Percentiles rank a stretch among this genome's conserved stretches.
Evolutionary conservation across 2,888 invertebrate species (phyloP).

Genomic region (Drosophila recens): DNA sequence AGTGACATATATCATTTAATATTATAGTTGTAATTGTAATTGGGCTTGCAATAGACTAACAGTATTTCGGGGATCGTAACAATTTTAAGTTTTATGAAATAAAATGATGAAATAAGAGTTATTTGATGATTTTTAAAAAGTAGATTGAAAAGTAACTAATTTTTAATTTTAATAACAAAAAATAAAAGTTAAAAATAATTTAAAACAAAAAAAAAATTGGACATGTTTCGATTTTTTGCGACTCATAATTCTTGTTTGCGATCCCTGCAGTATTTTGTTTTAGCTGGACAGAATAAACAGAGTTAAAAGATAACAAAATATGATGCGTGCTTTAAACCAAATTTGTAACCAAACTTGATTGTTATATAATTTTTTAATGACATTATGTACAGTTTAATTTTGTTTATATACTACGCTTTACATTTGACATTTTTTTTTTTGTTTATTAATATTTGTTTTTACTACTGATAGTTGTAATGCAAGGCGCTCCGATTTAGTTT

Average conservation of each 20-base stretch:
- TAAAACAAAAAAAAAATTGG: too few species aligned
- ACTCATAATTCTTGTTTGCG: too few species aligned
- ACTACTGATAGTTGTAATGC: conserved; percentile 41
- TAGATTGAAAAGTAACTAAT: too few species aligned
- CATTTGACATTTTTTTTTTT: conserved; percentile 52
- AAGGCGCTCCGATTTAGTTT: conserved; percentile 69
- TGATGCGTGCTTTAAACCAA: conserved; percentile 74
- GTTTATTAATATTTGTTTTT: conserved; percentile 29
- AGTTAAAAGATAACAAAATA: background rate
- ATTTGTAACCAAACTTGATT: conserved; percentile 77
- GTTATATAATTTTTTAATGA: conserved; percentile 79
- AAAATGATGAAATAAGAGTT: too few species aligned
- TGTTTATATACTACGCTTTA: conserved; percentile 64
- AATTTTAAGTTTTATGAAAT: too few species aligned
- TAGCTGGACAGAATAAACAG: conserved; percentile 39
- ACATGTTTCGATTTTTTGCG: too few species aligned
- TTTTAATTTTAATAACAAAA: too few species aligned
- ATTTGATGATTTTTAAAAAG: too few species aligned
- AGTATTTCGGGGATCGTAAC: conserved; percentile 55
- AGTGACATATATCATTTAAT: conserved; percentile 64
- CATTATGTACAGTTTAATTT: conserved; percentile 74
- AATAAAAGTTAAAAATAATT: too few species aligned
- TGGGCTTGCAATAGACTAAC: conserved; percentile 80
- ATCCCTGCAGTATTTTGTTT: conserved; percentile 50
- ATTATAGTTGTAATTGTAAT: conserved; percentile 59